Conservation (phyloP, 2,113 vertebrate genomes). For the Xenopus laevis region DNA sequence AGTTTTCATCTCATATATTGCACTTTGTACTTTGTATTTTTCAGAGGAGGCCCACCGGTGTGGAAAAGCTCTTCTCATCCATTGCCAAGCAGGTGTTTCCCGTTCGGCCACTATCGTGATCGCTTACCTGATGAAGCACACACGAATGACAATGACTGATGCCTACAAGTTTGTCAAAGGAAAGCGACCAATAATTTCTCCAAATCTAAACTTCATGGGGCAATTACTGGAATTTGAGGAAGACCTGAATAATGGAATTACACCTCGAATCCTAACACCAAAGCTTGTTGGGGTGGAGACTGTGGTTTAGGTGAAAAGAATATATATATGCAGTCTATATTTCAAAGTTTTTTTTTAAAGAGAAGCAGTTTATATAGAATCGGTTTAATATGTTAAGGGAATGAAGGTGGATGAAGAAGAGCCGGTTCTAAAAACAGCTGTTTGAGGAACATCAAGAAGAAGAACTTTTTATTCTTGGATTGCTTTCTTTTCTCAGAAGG, state of each 20-base stretch:
- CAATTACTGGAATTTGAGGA: conserved; percentile 97
- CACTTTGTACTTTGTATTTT: background rate
- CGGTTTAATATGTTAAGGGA: too few relatives aligned
- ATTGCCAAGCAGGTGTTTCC: conserved; percentile 96
- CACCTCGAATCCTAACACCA: conserved; percentile 92
- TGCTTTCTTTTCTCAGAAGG: background rate
- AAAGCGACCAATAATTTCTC: conserved; percentile 95
- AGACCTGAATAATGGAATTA: conserved; percentile 94
- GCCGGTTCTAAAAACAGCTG: background rate
- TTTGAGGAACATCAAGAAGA: too few relatives aligned
- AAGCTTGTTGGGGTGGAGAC: conserved; percentile 92
- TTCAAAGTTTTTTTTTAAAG: background rate
- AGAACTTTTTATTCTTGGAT: background rate
- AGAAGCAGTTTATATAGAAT: background rate
- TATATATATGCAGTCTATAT: background rate
- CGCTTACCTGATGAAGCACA: conserved; percentile 98
- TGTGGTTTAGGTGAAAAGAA: conserved; percentile 65
- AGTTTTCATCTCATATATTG: background rate
- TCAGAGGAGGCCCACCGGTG: conserved; percentile 96
- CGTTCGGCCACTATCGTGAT: conserved; percentile 97
- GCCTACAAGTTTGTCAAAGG: conserved; percentile 98
- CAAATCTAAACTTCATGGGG: conserved; percentile 99
- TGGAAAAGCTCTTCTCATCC: conserved; percentile 89
- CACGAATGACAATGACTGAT: conserved; percentile 97
- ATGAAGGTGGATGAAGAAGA: conserved; percentile 1